Conservation (phyloP, 1,140 invertebrate genomes). For the Idris sp. region DNA sequence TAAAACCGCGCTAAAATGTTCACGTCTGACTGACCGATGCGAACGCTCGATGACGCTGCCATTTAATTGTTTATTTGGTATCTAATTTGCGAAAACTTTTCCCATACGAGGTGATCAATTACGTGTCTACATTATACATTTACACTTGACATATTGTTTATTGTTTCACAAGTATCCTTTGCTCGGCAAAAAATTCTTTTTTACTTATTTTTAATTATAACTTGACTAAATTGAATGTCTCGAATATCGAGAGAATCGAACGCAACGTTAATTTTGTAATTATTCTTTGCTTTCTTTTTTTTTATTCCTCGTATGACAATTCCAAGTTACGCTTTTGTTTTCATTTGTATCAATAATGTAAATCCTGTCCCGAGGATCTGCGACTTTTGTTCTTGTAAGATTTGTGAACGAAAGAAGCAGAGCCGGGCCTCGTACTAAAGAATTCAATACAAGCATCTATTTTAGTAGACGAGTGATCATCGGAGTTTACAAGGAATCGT, state of each 20-base stretch:
- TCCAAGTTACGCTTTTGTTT: constrained; percentile 18
- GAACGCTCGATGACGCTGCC: constrained; percentile 54
- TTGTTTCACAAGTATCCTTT: background rate
- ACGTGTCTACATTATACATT: constrained; percentile 26
- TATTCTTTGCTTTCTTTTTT: too few species aligned
- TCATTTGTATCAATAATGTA: constrained; percentile 9
- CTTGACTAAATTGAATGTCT: constrained; percentile 30
- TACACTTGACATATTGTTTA: constrained; percentile 9
- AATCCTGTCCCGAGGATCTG: constrained; percentile 59
- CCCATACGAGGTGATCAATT: constrained; percentile 41
- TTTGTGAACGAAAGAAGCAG: constrained; percentile 51
- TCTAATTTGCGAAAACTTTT: constrained; percentile 23
- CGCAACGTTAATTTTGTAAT: constrained; percentile 40
- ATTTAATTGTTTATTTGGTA: constrained; percentile 36
- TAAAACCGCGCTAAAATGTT: constrained; percentile 27
- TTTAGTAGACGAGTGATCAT: constrained; percentile 72
- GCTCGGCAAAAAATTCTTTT: background rate
- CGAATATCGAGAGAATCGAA: constrained; percentile 47
- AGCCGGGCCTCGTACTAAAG: constrained; percentile 52
- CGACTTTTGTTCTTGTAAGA: constrained; percentile 13
- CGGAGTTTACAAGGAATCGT: constrained; percentile 71
- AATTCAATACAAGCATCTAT: constrained; percentile 64
- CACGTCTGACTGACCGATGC: constrained; percentile 33
- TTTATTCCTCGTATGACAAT: constrained; percentile 44
- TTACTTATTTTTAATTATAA: too few species aligned